Evolutionary conservation across 2,888 invertebrate species (phyloP).

Genomic region (Prenolepis imparis): DNA sequence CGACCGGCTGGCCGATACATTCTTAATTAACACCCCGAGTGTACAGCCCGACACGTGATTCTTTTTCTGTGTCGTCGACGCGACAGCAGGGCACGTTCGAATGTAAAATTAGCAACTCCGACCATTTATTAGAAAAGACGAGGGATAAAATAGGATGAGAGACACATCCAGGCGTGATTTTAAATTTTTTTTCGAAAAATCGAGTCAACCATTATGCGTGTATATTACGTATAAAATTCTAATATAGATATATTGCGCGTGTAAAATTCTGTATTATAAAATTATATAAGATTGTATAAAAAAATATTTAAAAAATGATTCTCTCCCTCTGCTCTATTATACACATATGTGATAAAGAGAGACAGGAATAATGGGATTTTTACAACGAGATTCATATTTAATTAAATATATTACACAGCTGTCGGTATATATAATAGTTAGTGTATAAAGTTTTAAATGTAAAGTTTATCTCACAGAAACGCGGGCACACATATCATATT

Average conservation of each 20-base stretch:
- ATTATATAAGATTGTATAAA: conserved; percentile 12
- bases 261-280: neutral
- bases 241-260: neutral
- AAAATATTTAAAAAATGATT: neutral
- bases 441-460: conserved; percentile 32
- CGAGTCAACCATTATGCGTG: neutral
- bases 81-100: neutral
- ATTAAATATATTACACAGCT: conserved; percentile 34
- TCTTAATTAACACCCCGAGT: conserved; percentile 37
- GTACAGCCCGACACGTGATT: neutral
- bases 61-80: conserved; percentile 1
- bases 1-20: conserved; percentile 44
- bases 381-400: neutral
- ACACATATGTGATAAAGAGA: neutral
- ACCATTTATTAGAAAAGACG: neutral
- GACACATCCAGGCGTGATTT: neutral
- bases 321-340: neutral
- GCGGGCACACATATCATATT: conserved; percentile 8
- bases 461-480: conserved; percentile 21
- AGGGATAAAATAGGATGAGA: no score
- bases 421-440: neutral
- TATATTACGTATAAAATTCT: neutral
- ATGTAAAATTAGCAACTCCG: neutral
- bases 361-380: neutral
- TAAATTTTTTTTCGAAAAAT: neutral